These are phyloP conservation scores for Dynastes maya DNA, from an alignment of 2,888 invertebrate species.

Conservation along the genomic window DNA sequence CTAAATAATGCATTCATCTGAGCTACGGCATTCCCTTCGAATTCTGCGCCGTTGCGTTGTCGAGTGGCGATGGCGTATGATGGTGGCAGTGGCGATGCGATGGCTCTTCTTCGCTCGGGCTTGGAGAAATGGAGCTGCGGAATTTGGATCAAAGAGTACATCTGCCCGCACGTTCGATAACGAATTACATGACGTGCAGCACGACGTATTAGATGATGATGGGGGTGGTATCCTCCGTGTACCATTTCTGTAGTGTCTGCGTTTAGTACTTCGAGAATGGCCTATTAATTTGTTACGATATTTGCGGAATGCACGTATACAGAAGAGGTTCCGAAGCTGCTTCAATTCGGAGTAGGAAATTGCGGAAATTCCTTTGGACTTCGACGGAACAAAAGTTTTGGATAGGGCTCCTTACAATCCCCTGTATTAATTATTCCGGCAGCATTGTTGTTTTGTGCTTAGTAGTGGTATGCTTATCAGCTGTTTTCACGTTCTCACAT, in stretches of 20 bases:
- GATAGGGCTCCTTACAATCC: slow-evolving; percentile 16
- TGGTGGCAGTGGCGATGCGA: slow-evolving; percentile 1
- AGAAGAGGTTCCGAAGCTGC: neutral
- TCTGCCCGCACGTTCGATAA: slow-evolving; percentile 32
- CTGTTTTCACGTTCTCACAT: neutral
- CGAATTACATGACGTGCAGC: slow-evolving; percentile 18
- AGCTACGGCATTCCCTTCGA: neutral
- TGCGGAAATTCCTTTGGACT: slow-evolving; percentile 29
- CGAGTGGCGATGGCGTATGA: neutral
- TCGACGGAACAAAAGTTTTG: slow-evolving; percentile 11
- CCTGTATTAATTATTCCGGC: slow-evolving; percentile 21
- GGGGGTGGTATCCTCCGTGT: slow-evolving; percentile 8
- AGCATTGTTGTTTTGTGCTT: neutral
- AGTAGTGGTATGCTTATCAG: slow-evolving; percentile 3
- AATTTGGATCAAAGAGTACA: slow-evolving; percentile 31
- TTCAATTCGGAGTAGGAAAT: slow-evolving; percentile 3
- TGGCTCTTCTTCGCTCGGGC: neutral
- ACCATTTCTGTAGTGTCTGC: slow-evolving; percentile 5
- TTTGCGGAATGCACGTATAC: slow-evolving; percentile 35
- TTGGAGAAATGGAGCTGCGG: neutral
- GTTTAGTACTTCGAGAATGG: slow-evolving; percentile 24
- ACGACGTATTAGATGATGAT: slow-evolving; percentile 10
- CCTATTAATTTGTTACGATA: slow-evolving; percentile 39
- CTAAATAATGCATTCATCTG: slow-evolving; percentile 27
- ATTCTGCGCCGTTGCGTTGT: neutral